These are phyloP conservation scores for Hassar affinis DNA, from an alignment of 2,113 vertebrate species.

Conservation along the genomic window DNA sequence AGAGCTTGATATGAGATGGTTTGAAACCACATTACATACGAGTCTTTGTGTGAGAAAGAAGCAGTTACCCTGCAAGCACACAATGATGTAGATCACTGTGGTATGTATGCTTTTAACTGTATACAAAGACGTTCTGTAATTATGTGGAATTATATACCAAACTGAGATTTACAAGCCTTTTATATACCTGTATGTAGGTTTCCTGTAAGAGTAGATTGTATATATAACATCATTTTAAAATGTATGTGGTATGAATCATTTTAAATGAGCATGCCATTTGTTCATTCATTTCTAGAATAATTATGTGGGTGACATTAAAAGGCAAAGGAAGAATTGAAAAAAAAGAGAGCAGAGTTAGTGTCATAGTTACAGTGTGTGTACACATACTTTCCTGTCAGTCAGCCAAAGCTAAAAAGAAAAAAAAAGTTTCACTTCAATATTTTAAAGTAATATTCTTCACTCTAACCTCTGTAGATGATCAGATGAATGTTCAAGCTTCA, in stretches of 20 bases:
- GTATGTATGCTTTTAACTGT: conserved; percentile 38
- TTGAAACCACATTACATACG: conserved; percentile 40
- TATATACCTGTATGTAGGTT: neutral
- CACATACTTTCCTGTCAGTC: neutral
- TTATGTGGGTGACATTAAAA: neutral
- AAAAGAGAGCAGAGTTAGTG: neutral
- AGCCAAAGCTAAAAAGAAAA: conserved; percentile 3
- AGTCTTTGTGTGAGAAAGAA: conserved; percentile 39
- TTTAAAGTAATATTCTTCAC: neutral
- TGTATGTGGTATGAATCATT: neutral
- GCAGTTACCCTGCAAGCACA: conserved; percentile 26
- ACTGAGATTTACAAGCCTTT: neutral
- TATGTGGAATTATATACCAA: neutral
- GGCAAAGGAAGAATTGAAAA: neutral
- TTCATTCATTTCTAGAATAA: neutral
- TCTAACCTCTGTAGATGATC: neutral
- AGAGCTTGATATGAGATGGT: conserved; percentile 40
- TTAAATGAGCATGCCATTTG: no score
- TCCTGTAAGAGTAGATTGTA: neutral
- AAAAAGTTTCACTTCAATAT: conserved; percentile 34
- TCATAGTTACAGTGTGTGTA: neutral
- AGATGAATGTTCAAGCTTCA: neutral
- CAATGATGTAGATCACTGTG: conserved; percentile 48
- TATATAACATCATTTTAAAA: neutral
- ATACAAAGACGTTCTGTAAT: neutral